These are phyloP conservation scores for Therioaphis trifolii DNA, from an alignment of 2,888 invertebrate genomes.

Conservation along the genomic window DNA sequence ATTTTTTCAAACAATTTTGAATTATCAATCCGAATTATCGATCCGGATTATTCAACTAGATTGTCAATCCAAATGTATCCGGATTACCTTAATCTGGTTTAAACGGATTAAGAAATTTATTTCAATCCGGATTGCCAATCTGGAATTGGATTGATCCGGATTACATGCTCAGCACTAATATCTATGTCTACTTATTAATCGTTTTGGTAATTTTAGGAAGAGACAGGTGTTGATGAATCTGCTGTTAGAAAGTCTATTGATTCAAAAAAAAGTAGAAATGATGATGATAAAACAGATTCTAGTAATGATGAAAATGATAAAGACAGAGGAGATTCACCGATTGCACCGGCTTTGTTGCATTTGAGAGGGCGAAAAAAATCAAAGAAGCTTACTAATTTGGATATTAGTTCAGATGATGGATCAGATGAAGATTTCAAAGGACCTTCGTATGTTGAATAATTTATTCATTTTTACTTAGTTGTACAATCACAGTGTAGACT, in stretches of 20 bases:
- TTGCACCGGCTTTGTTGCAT: slow-evolving; percentile 67
- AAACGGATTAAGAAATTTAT: no score
- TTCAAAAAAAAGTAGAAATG: slow-evolving; percentile 64
- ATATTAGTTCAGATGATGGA: slow-evolving; percentile 83
- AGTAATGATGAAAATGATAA: slow-evolving; percentile 67
- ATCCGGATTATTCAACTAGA: no score
- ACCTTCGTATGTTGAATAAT: slow-evolving; percentile 72
- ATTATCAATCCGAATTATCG: no score
- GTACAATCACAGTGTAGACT: no score
- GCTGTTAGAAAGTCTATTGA: slow-evolving; percentile 1
- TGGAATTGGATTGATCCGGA: no score
- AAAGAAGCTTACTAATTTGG: slow-evolving; percentile 83
- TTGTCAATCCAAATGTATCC: no score
- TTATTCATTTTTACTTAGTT: neutral
- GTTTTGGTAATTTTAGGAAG: slow-evolving; percentile 47
- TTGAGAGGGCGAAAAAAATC: slow-evolving; percentile 68
- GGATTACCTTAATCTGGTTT: no score
- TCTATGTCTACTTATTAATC: neutral
- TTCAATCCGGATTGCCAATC: no score
- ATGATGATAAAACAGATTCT: slow-evolving; percentile 65
- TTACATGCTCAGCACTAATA: no score
- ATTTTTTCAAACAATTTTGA: no score
- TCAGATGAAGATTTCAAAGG: slow-evolving; percentile 94
- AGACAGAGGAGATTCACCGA: slow-evolving; percentile 68
- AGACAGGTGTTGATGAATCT: slow-evolving; percentile 54